A percentile compares a stretch with the other conserved stretches of the same genome.
Conservation (phyloP, 2,888 invertebrate genomes). For the Actias luna region DNA sequence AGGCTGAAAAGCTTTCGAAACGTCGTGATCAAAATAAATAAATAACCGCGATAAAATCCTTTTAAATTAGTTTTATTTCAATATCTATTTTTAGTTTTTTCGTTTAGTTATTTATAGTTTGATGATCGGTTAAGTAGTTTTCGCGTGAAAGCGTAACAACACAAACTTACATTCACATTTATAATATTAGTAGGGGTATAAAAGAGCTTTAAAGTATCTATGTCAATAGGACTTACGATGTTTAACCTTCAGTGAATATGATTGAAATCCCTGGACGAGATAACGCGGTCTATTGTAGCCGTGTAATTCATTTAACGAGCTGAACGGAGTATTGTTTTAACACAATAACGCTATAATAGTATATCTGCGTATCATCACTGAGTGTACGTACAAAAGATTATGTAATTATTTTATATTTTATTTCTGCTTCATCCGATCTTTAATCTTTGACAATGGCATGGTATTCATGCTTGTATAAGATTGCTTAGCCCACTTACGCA, state of each 20-base stretch:
- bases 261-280: constrained; percentile 2
- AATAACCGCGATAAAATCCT: no score
- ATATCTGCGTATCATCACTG: background rate
- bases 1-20: no score
- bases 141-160: no score
- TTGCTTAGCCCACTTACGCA: background rate
- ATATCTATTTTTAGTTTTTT: no score
- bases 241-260: background rate
- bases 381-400: background rate
- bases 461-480: background rate
- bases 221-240: background rate
- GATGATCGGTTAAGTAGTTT: no score
- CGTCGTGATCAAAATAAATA: no score
- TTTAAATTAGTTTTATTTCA: no score
- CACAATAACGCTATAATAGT: constrained; percentile 3
- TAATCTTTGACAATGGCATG: background rate
- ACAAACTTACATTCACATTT: no score
- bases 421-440: background rate
- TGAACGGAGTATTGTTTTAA: constrained; percentile 5
- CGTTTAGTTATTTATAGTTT: no score
- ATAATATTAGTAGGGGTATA: no score
- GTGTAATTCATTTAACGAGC: background rate
- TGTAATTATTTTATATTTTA: background rate
- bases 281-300: background rate
- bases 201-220: no score